A percentile compares a stretch with the other conserved stretches of the same genome.
These are phyloP conservation scores for Gopherus flavomarginatus DNA, from an alignment of 2,113 vertebrate species.

Conservation along the genomic window DNA sequence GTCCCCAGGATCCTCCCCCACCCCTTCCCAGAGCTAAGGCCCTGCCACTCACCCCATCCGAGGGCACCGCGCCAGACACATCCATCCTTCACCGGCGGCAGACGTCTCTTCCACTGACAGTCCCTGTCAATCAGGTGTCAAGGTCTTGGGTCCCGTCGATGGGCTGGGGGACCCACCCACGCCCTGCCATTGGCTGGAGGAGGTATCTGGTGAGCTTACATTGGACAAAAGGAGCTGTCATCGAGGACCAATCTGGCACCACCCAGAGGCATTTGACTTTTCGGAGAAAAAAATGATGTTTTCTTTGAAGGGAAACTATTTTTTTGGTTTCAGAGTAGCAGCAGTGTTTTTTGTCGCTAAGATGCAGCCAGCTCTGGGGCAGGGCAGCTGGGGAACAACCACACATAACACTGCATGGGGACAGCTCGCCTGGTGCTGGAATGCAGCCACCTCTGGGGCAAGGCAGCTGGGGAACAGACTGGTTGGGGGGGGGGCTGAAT, in stretches of 20 bases:
- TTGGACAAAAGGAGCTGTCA: not conserved
- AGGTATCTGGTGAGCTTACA: not conserved
- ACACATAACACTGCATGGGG: not conserved
- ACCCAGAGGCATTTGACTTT: not conserved
- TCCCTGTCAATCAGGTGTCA: not conserved
- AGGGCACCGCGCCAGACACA: not conserved
- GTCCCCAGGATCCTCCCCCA: not conserved
- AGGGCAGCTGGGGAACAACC: not conserved
- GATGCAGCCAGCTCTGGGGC: not conserved
- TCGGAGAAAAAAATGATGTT: not conserved
- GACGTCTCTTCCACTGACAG: not conserved
- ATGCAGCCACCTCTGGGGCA: not conserved
- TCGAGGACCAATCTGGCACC: not conserved
- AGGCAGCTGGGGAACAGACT: not conserved
- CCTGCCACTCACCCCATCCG: not conserved
- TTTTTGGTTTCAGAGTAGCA: not conserved
- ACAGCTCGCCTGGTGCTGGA: not conserved
- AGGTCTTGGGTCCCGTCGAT: not conserved
- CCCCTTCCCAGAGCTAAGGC: not conserved
- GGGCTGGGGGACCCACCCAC: not conserved
- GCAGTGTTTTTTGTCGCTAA: not conserved
- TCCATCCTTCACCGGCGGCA: not conserved
- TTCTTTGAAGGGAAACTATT: not conserved
- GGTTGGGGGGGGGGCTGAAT: not conserved
- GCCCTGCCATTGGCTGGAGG: not conserved